Evolutionary conservation across 2,113 vertebrate genomes (phyloP).

Genomic region (Tautogolabrus adspersus): DNA sequence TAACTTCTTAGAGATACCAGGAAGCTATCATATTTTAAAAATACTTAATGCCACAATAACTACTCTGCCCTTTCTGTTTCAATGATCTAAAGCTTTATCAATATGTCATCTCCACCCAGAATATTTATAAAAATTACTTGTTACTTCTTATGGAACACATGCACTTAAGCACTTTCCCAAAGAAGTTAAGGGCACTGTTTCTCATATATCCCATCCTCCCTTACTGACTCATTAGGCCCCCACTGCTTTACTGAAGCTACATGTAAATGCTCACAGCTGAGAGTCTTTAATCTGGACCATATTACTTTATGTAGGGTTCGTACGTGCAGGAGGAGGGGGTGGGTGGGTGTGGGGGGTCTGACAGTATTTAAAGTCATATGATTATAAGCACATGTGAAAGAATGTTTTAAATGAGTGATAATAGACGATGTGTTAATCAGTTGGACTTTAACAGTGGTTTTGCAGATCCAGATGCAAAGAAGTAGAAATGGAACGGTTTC

Average conservation of each 20-base stretch:
- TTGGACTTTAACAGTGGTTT: not conserved
- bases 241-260: slow-evolving; percentile 45
- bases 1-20: slow-evolving; percentile 32
- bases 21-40: not conserved
- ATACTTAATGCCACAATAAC: not conserved
- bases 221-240: slow-evolving; percentile 48
- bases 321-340: no score
- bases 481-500: not conserved
- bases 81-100: not conserved
- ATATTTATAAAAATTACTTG: not conserved
- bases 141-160: slow-evolving; percentile 11
- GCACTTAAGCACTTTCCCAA: slow-evolving; percentile 30
- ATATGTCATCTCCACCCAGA: not conserved
- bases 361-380: not conserved
- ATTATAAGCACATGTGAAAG: not conserved
- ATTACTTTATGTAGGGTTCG: slow-evolving; percentile 11
- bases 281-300: slow-evolving; percentile 26
- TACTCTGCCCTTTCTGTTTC: not conserved
- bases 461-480: slow-evolving; percentile 5
- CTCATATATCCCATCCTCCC: slow-evolving; percentile 32
- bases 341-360: not conserved
- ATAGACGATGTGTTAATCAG: not conserved
- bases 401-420: not conserved
- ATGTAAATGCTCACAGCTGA: slow-evolving; percentile 59
- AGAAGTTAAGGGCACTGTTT: slow-evolving; percentile 24